Base-by-base conservation (phyloP, 2,888 invertebrate genomes). In the Pycnomerus fuliginosus region DNA sequence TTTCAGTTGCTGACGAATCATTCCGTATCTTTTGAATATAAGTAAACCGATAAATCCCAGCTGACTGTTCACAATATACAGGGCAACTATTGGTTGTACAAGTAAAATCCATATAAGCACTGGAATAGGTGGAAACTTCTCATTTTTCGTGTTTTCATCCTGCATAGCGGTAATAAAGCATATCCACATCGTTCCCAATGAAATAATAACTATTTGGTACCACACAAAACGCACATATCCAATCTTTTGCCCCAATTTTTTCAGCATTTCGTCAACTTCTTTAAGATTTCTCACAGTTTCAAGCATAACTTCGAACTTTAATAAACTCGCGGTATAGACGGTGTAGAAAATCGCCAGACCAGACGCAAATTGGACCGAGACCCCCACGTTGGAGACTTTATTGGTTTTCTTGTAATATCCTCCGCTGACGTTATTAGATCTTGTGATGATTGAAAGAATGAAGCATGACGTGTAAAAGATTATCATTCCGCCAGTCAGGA, bases 351-450 rank as follows among this genome's bases (percentile, higher is more conserved):
- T 29, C 3, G 29, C 13, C 1, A 44, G 17, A 2, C 20, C 33
- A n/a, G 29, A 33, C 15, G 28, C 17, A 16, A 44, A 44, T 15
- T 33, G 14, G 3, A 39, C 13, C 3, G 39, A 34, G 16, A 44
- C 4, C 3, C 44, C 44, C 16, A 44, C 33, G 30, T 44, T 44
- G 10, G 39, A 34, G n/a, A 44, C 44, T 16, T 28, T 33, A 25
- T 44, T 34, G 16, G 14, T 23, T 28, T 39, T 20, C 7, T 28
- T 39, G 35, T 39, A 44, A 10, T 29, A 44, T 24, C 28, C 39
- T 5, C 27, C 16, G 3, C 34, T 39, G n/a, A 44, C 39, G 8
- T 39, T 34, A 14, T 28, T 39, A 14, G 39, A 39, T 3, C 34
- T 23, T 34, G 11, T 28, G 7, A 38, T 2, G 7, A 44, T 11